These are phyloP conservation scores for Sycophila sp. DNA, from an alignment of 1,140 invertebrate genomes.

Conservation along the genomic window DNA sequence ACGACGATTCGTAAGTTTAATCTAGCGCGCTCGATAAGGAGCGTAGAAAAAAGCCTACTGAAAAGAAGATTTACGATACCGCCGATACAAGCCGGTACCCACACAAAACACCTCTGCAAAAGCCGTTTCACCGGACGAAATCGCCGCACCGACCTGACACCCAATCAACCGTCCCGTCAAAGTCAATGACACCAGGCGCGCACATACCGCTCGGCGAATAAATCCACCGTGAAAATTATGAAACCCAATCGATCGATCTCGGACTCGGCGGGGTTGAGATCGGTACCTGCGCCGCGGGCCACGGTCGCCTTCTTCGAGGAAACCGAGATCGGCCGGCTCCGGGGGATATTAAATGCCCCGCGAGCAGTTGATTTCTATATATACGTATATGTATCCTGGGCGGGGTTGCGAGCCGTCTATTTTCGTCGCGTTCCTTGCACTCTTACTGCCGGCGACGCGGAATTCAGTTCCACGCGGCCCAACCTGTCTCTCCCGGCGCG, in stretches of 20 bases:
- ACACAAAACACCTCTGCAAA: no score
- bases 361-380: not conserved
- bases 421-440: conserved; percentile 5
- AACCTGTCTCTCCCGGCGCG: not conserved
- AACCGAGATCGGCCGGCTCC: not conserved
- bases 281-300: not conserved
- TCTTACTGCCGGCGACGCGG: conserved; percentile 1
- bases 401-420: not conserved
- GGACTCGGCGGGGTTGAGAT: not conserved
- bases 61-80: no score
- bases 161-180: not conserved
- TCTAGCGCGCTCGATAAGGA: no score
- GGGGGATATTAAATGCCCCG: not conserved
- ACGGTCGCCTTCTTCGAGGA: not conserved
- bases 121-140: no score
- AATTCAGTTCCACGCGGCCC: not conserved
- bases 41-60: no score
- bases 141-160: no score
- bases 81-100: no score
- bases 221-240: not conserved
- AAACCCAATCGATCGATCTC: not conserved
- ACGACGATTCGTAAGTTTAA: conserved; percentile 6
- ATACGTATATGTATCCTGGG: not conserved
- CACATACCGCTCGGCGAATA: not conserved
- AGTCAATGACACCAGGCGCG: not conserved